phyloP scores from a whole-genome alignment of 2,113 vertebrate species.

The Petaurus breviceps region DNA sequence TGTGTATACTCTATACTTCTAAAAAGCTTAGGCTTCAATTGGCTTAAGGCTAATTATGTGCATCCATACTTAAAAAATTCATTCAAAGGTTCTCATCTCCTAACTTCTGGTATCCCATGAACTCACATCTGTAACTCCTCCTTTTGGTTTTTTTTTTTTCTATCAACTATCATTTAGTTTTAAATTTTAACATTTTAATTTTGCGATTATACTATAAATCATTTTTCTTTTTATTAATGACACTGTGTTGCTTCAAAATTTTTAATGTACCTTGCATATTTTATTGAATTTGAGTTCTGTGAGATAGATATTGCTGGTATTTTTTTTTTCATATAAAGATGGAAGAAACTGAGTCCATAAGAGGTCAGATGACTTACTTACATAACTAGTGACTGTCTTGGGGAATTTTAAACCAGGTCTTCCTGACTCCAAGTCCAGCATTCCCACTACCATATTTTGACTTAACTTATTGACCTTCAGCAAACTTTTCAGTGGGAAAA shows the following conservation, averaged over 20 bases:
- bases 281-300: neutral
- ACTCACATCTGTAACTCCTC: neutral
- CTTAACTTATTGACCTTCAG: neutral
- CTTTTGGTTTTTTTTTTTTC: too few relatives aligned
- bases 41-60: neutral
- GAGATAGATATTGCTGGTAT: neutral
- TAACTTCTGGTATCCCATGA: neutral
- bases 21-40: neutral
- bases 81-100: neutral
- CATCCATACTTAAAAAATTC: neutral
- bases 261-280: neutral
- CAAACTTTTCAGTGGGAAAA: neutral
- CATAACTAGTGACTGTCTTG: neutral
- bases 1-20: neutral
- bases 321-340: neutral
- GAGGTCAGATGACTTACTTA: neutral
- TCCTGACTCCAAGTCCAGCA: neutral
- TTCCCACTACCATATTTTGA: neutral
- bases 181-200: neutral
- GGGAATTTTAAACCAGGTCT: neutral
- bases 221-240: neutral
- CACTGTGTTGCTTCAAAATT: neutral
- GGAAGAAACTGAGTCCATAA: neutral
- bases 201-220: neutral
- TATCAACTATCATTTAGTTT: neutral